Percentiles rank a stretch among this genome's conserved stretches.
These are phyloP conservation scores for Drosophila monieri DNA, from an alignment of 2,888 invertebrate species.

Conservation along the genomic window DNA sequence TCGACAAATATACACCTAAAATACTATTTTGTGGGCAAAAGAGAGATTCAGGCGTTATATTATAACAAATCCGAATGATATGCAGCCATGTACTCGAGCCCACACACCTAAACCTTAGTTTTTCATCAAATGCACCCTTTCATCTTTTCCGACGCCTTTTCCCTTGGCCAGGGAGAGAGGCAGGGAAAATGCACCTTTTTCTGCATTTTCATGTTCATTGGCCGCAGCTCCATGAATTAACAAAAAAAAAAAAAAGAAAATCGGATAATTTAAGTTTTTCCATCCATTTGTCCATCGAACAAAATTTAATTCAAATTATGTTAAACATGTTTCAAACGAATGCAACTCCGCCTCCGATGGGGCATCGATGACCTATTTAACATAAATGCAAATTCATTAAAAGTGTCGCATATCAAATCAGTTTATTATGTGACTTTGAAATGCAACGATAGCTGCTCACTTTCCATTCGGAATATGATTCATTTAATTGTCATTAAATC, in stretches of 20 bases:
- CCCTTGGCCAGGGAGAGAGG: constrained; percentile 50
- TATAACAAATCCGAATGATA: constrained; percentile 25
- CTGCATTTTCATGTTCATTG: constrained; percentile 69
- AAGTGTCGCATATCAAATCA: constrained; percentile 29
- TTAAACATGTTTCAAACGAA: constrained; percentile 31
- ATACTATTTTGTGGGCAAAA: constrained; percentile 8
- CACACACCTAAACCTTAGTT: constrained; percentile 26
- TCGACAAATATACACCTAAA: constrained; percentile 22
- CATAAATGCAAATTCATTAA: constrained; percentile 38
- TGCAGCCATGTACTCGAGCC: neutral
- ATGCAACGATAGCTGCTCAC: constrained; percentile 19
- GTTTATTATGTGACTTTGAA: constrained; percentile 21
- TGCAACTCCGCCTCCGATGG: constrained; percentile 2
- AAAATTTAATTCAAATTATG: constrained; percentile 39
- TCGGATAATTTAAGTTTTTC: constrained; percentile 56
- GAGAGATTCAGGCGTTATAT: constrained; percentile 26
- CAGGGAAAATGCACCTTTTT: constrained; percentile 38
- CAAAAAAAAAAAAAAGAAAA: constrained; percentile 53
- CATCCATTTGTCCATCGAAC: constrained; percentile 21
- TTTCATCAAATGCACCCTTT: constrained; percentile 48
- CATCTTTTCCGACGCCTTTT: constrained; percentile 70
- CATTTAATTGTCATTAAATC: constrained; percentile 37
- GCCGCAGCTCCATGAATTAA: constrained; percentile 58
- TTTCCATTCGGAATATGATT: constrained; percentile 14
- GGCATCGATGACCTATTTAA: constrained; percentile 33